Percentiles rank a stretch among this genome's conserved stretches.
Evolutionary conservation across 2,888 invertebrate genomes (phyloP).

Genomic region (Pristionchus maxplancki): DNA sequence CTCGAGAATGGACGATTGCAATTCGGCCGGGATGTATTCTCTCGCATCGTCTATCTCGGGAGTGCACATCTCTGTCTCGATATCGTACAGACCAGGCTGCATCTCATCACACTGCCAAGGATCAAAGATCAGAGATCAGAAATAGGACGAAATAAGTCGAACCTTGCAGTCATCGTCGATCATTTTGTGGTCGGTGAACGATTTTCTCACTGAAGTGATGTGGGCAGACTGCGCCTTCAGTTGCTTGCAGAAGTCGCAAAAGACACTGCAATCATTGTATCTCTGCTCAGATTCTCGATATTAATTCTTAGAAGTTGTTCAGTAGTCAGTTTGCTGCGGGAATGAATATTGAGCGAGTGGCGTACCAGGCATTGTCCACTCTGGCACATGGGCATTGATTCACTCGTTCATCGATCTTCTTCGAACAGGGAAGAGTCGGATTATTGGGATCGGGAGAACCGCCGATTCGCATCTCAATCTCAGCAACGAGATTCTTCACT

Average conservation of each 20-base stretch:
- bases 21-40: slow-evolving; percentile 76
- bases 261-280: slow-evolving; percentile 66
- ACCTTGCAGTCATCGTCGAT: slow-evolving; percentile 70
- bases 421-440: slow-evolving; percentile 75
- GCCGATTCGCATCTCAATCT: slow-evolving; percentile 77
- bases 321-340: too few relatives aligned
- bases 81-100: slow-evolving; percentile 77
- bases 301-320: not conserved
- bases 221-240: slow-evolving; percentile 71
- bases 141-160: slow-evolving; percentile 51
- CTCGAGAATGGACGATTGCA: slow-evolving; percentile 76
- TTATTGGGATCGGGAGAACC: slow-evolving; percentile 76
- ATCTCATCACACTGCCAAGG: slow-evolving; percentile 72
- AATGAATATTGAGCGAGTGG: not conserved
- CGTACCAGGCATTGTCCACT: slow-evolving; percentile 75
- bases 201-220: slow-evolving; percentile 57
- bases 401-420: slow-evolving; percentile 77
- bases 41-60: slow-evolving; percentile 77
- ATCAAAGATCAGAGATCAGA: slow-evolving; percentile 42
- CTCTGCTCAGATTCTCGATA: too few relatives aligned
- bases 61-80: slow-evolving; percentile 78
- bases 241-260: slow-evolving; percentile 77
- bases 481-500: slow-evolving; percentile 74
- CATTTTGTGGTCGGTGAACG: slow-evolving; percentile 40
- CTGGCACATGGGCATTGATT: slow-evolving; percentile 77